Evolutionary conservation across 2,797 vertebrate species (phyloP), one percentile per base, ranked within the genome.

Genomic region (Gallinago stenura): DNA sequence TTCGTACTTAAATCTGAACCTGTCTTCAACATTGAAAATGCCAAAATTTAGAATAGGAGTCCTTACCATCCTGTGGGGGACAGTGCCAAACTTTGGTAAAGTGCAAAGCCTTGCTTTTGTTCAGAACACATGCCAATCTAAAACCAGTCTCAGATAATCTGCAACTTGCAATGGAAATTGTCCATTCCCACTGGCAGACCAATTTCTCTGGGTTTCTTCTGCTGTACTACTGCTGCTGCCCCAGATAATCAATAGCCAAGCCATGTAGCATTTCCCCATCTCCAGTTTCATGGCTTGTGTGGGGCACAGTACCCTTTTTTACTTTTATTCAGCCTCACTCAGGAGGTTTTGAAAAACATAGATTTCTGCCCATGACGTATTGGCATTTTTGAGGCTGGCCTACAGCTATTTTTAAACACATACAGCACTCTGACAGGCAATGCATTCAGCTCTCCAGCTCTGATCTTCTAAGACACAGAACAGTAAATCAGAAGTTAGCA

Each of bases 401-500:
- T 82, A 0, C 0, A 24, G 83, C 88, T 97, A 89, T 89, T 96
- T 95, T 96, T 95, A 89, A 83, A 70, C 75, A 70, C 50, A 17
- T 3, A 68, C 46, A 80, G 39, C 80, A 79, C 62, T 37, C 62
- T 37, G 86, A 87, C 69, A 91, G 50, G 83, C 78, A 82, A 57
- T 64, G 68, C 72, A 89, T 80, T 93, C 73, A 69, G 54, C 62
- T 83, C 95, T 77, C 43, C 85, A 90, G 72, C 72, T 87, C 92
- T 58, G 90, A 78, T 91, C 75, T 83, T 95, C 53, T 75, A 93
- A 92, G 83, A 92, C 88, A 83, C 86, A 94, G 75, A 86, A 77
- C 83, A 91, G 58, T 94, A 95, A 95, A 95, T 89, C 95, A 96
- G 88, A 97, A 93, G 89, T 85, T 94, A 96, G 72, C 68, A 83